Base-by-base conservation (phyloP, 2,888 invertebrate species). In the Entomobrya multifasciata region DNA sequence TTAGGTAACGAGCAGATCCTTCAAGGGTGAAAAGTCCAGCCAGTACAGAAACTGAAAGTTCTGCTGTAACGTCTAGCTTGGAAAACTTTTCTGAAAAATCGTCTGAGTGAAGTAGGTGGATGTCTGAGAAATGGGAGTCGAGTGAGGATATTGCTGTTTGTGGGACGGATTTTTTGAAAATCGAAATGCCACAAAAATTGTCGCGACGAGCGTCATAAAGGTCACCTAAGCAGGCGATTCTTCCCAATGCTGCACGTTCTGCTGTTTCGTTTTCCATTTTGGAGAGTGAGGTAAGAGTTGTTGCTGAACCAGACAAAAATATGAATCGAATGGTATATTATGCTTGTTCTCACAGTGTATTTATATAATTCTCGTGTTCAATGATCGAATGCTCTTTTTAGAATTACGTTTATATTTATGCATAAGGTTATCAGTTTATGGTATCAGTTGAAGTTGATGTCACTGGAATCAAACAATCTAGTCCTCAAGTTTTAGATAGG, bases 181-280 rank as follows among this genome's bases (percentile, higher is more conserved):
- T 52, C 5, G 76, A 65, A 2, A 81, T 4, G 2, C 81, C 76
- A 41, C 86, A 81, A 49, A 86, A 81, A 1, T 11, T 67, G 55
- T 86, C 86, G 0, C 36, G 8, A 25, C 86, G 72, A 15, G 76
- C 67, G 67, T 86, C 86, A 47, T 86, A 86, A 0, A 86, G n/a
- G 17, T 60, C 65, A 5, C 86, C 86, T 10, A 86, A 20, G 30
- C 36, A 30, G n/a, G 86, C 86, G 4, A 62, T 30, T 20, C 52
- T 70, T 0, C 86, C 86, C 36, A 86, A 36, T 0, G 86, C 86
- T 22, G 81, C 72, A 22, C 86, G 15, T 20, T n/a, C n/a, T n/a
- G n/a, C n/a, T n/a, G n/a, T n/a, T n/a, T n/a, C n/a, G n/a, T n/a
- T n/a, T n/a, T n/a, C n/a, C n/a, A n/a, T n/a, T n/a, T n/a, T n/a